These are phyloP conservation scores for Harpalus rubripes DNA, from an alignment of 2,888 invertebrate genomes.

Conservation along the genomic window DNA sequence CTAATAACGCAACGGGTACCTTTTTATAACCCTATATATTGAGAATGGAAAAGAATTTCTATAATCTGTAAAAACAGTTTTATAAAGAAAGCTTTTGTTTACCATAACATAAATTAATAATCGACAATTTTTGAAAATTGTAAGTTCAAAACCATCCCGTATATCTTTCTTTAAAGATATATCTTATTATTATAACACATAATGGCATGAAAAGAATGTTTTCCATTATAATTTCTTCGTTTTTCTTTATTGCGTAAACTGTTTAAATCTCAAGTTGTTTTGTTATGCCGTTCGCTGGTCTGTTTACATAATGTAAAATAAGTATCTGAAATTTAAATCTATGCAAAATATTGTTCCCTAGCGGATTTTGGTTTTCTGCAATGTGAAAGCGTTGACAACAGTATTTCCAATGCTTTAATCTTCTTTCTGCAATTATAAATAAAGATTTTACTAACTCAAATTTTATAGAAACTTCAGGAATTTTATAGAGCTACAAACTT, in stretches of 20 bases:
- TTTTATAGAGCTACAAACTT: not conserved
- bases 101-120: too few relatives aligned
- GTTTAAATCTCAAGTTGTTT: conserved; percentile 51
- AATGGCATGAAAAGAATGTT: too few relatives aligned
- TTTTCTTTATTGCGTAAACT: conserved; percentile 48
- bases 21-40: too few relatives aligned
- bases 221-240: not conserved
- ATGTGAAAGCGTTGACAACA: not conserved
- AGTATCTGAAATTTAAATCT: conserved; percentile 57
- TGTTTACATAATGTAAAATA: conserved; percentile 58
- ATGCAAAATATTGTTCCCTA: conserved; percentile 50
- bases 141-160: too few relatives aligned
- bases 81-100: too few relatives aligned
- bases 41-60: too few relatives aligned
- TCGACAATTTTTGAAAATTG: too few relatives aligned
- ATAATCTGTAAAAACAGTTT: too few relatives aligned
- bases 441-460: not conserved
- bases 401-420: not conserved
- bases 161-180: too few relatives aligned
- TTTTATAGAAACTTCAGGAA: not conserved
- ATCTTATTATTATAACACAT: too few relatives aligned
- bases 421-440: conserved; percentile 6
- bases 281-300: conserved; percentile 23
- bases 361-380: conserved; percentile 11
- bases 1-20: too few relatives aligned